phyloP scores from a whole-genome alignment of 2,797 vertebrate genomes.

The Limosa lapponica region DNA sequence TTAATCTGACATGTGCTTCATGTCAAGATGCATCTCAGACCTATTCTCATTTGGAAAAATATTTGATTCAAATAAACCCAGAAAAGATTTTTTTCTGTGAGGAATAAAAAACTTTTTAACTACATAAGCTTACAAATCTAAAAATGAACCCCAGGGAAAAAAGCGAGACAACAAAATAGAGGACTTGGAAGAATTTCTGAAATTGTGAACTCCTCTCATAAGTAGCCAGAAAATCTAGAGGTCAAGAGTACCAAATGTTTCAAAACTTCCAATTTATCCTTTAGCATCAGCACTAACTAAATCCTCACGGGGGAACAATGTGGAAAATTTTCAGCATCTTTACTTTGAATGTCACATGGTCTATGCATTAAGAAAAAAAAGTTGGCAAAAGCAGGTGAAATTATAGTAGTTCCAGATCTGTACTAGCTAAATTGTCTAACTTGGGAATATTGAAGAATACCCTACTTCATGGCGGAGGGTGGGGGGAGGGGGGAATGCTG shows the following conservation, averaged over 20 bases:
- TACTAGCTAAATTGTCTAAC: neutral
- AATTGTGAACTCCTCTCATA: neutral
- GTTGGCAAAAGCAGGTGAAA: neutral
- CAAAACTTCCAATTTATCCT: neutral
- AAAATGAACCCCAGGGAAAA: neutral
- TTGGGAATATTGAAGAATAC: neutral
- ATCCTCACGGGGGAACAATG: neutral
- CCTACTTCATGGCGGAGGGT: rapidly evolving
- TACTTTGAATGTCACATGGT: neutral
- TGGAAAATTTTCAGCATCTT: neutral
- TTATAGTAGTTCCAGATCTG: neutral
- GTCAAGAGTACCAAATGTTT: neutral
- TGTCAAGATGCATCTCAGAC: neutral
- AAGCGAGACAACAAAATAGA: neutral
- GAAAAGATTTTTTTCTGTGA: neutral
- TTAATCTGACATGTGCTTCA: neutral
- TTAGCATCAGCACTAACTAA: neutral
- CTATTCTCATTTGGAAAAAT: neutral
- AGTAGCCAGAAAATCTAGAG: neutral
- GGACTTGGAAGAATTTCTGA: neutral
- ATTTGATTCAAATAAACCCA: neutral
- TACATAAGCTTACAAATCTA: neutral
- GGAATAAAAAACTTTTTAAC: neutral
- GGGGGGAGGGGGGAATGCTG: rapidly evolving
- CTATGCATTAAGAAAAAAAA: neutral